These are phyloP conservation scores for Deilephila porcellus DNA, from an alignment of 2,888 invertebrate genomes.

Conservation along the genomic window DNA sequence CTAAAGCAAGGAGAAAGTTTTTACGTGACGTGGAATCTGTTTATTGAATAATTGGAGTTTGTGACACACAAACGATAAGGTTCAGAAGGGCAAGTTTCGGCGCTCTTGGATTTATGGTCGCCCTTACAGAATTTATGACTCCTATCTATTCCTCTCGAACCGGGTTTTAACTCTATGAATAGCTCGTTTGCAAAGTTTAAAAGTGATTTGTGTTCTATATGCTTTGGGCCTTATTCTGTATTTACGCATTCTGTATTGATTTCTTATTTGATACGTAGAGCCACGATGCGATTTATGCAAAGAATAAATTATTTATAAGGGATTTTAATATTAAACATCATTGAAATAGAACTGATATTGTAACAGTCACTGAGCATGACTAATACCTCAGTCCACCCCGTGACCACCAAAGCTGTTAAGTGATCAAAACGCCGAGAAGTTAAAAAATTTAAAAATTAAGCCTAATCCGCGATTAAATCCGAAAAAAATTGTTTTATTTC, in stretches of 20 bases:
- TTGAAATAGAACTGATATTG: too few relatives aligned
- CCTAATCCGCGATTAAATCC: too few relatives aligned
- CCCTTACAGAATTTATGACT: slow-evolving; percentile 23
- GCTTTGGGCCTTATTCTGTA: not conserved
- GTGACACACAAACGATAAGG: slow-evolving; percentile 12
- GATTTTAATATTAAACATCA: too few relatives aligned
- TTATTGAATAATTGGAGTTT: slow-evolving; percentile 21
- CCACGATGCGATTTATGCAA: not conserved
- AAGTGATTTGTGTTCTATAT: not conserved
- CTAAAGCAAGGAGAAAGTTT: not conserved
- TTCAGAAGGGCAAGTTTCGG: not conserved
- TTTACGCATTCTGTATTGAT: not conserved
- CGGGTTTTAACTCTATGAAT: slow-evolving; percentile 18
- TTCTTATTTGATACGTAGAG: not conserved
- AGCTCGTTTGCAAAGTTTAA: slow-evolving; percentile 5
- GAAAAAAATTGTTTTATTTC: too few relatives aligned
- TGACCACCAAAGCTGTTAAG: too few relatives aligned
- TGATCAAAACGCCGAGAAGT: too few relatives aligned
- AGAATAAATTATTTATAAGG: too few relatives aligned
- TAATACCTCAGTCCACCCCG: too few relatives aligned
- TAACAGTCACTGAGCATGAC: too few relatives aligned
- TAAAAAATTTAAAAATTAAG: too few relatives aligned
- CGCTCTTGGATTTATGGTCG: slow-evolving; percentile 12
- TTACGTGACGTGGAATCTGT: slow-evolving; percentile 1
- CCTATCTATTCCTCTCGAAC: slow-evolving; percentile 21